Evolutionary conservation across 2,113 vertebrate species (phyloP).

Genomic region (Perca schrenkii): DNA sequence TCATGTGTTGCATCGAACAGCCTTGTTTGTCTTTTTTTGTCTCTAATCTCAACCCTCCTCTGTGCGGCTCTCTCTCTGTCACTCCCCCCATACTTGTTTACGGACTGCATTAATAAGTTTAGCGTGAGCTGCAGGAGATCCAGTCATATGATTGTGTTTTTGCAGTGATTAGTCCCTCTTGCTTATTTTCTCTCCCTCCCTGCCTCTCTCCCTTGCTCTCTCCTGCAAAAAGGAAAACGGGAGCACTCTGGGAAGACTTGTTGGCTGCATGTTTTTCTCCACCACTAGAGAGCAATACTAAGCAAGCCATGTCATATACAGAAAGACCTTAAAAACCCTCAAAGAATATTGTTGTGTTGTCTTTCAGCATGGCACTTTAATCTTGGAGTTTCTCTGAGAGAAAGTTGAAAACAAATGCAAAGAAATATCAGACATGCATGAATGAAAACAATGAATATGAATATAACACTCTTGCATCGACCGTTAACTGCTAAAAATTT

Average conservation of each 20-base stretch:
- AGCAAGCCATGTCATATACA: background rate
- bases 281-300: constrained; percentile 31
- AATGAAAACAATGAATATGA: background rate
- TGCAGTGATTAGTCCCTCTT: constrained; percentile 21
- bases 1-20: background rate
- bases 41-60: constrained; percentile 11
- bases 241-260: too few species aligned
- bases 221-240: background rate
- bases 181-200: background rate
- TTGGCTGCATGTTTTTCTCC: background rate
- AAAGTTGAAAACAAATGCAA: background rate
- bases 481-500: background rate
- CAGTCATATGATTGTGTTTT: constrained; percentile 73
- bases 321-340: background rate
- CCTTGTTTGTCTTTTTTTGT: constrained; percentile 6
- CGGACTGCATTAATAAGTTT: constrained; percentile 67
- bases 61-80: background rate
- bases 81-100: constrained; percentile 63
- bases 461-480: background rate
- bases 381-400: background rate
- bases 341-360: background rate
- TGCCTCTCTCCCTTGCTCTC: background rate
- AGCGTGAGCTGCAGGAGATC: constrained; percentile 63
- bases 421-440: background rate
- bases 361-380: too few species aligned